These are phyloP conservation scores for Colaptes auratus DNA, from an alignment of 2,113 vertebrate genomes.

Conservation along the genomic window DNA sequence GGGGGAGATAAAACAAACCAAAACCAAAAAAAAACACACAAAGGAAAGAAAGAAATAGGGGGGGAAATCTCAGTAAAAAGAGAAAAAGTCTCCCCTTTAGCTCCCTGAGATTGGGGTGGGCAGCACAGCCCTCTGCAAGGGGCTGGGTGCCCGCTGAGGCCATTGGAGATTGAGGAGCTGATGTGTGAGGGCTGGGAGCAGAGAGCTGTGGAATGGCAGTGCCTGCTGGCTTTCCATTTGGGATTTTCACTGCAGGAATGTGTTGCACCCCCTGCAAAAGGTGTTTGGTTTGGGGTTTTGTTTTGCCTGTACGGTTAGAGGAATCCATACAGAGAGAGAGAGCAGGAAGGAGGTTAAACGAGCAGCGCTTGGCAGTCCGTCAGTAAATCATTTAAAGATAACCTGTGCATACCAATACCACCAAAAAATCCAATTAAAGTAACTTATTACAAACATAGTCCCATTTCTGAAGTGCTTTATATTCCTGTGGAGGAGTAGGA, in stretches of 20 bases:
- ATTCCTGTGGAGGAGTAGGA: background rate
- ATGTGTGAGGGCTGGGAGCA: background rate
- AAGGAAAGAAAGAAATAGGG: background rate
- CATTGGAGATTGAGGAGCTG: background rate
- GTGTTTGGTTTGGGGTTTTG: no score
- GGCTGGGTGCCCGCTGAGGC: background rate
- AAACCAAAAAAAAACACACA: background rate
- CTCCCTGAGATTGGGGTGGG: background rate
- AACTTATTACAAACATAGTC: slow-evolving; percentile 35
- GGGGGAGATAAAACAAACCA: no score
- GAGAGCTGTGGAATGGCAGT: background rate
- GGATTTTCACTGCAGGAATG: background rate
- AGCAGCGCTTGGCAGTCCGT: slow-evolving; percentile 36
- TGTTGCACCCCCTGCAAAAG: background rate
- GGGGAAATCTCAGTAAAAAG: background rate
- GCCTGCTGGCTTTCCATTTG: background rate
- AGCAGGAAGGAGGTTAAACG: slow-evolving; percentile 34
- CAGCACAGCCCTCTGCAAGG: background rate
- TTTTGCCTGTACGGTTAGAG: background rate
- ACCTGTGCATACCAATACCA: slow-evolving; percentile 39
- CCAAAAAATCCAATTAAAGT: slow-evolving; percentile 47
- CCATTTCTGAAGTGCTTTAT: slow-evolving; percentile 31
- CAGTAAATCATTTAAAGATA: slow-evolving; percentile 50
- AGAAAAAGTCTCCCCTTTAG: background rate
- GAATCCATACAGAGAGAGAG: background rate